A percentile compares a stretch with the other conserved stretches of the same genome.
Conservation (phyloP, 2,888 invertebrate genomes). For the Nemurella pictetii region DNA sequence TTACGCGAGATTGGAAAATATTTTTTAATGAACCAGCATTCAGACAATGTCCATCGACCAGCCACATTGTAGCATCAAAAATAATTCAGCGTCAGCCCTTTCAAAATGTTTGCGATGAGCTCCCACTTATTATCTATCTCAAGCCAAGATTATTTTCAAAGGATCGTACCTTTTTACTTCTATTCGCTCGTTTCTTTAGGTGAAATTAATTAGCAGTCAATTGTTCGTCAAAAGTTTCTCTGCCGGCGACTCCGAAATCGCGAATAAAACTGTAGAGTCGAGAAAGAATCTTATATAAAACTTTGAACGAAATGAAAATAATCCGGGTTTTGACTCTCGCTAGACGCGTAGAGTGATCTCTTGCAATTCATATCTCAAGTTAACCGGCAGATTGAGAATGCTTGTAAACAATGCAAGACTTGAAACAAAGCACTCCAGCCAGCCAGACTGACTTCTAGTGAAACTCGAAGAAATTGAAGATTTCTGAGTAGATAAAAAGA, state of each 20-base stretch:
- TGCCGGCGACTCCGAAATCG: background rate
- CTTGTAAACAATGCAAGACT: constrained; percentile 7
- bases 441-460: background rate
- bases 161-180: background rate
- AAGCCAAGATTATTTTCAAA: background rate
- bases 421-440: background rate
- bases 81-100: background rate
- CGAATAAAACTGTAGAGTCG: background rate
- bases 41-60: background rate
- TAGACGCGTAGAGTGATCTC: background rate
- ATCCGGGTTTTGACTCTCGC: background rate
- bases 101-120: background rate
- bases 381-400: background rate
- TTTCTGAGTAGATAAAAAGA: constrained; percentile 12
- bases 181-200: background rate
- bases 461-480: constrained; percentile 3
- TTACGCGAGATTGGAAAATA: background rate
- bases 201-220: background rate
- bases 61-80: background rate
- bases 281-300: background rate
- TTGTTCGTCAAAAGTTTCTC: background rate
- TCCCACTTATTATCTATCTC: background rate
- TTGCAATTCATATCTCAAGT: constrained; percentile 15
- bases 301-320: background rate
- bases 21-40: background rate